Conservation (phyloP, 2,797 vertebrate genomes). For the Acanthurus leucopareius region DNA sequence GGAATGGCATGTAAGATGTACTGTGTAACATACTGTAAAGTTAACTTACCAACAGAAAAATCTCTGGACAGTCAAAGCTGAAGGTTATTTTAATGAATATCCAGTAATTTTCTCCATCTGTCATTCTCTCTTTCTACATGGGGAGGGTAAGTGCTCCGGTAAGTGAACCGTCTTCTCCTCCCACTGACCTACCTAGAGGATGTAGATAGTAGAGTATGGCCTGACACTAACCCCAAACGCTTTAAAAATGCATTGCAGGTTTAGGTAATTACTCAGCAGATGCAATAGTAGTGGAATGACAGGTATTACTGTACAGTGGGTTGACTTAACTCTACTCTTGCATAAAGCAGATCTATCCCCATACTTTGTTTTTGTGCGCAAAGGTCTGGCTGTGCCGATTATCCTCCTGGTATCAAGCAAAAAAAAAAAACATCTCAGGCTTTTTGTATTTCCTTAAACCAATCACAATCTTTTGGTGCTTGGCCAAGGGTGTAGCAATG, state of each 20-base stretch:
- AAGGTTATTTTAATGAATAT: slow-evolving; percentile 8
- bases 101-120: background rate
- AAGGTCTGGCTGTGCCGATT: no score
- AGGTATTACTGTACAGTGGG: slow-evolving; percentile 2
- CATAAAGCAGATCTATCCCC: no score
- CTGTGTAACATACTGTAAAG: slow-evolving; percentile 26
- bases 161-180: slow-evolving; percentile 26
- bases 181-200: slow-evolving; percentile 45
- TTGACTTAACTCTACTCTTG: background rate
- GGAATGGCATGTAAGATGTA: background rate
- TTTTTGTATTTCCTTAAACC: no score
- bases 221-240: slow-evolving; percentile 41
- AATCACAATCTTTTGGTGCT: no score
- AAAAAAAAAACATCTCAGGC: no score
- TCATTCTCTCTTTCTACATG: slow-evolving; percentile 1
- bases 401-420: no score
- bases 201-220: slow-evolving; percentile 49
- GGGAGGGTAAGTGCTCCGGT: background rate
- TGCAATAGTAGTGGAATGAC: slow-evolving; percentile 43
- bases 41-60: background rate
- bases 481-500: no score
- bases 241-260: slow-evolving; percentile 73
- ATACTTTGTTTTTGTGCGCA: no score
- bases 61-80: background rate
- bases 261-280: slow-evolving; percentile 58